Base-by-base conservation (phyloP, 2,113 vertebrate species). In the Phaethon lepturus region DNA sequence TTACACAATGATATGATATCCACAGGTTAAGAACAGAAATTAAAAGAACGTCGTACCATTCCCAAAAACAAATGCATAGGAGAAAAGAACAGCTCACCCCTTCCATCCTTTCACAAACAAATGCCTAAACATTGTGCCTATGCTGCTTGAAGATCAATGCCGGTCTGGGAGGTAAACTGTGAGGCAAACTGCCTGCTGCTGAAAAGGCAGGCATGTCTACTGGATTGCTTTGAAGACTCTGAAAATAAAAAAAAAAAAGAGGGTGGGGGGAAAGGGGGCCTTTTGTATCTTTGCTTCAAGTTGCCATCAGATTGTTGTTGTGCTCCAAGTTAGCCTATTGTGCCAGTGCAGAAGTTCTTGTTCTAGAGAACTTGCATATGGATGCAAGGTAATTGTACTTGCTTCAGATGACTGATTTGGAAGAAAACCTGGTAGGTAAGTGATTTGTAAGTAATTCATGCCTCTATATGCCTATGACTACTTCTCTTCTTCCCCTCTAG, bases 261-360 rank as follows among this genome's bases (percentile, higher is more conserved):
- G 2, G 6, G 7, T 1, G 10, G 7, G 5, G 4, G 1, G 7
- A 2, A 9, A 1, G 12, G 9, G 56, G 50, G 18, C 4, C n/a
- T 67, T 33, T 42, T 47, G 10, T 42, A 4, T 62, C 22, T 69
- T 50, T 29, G 25, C 10, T 73, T 38, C 16, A 33, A 35, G 52
- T 59, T 85, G 47, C 28, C 3, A 12, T 84, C 45, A 29, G 20
- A 8, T 29, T 47, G 26, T 17, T 69, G 11, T 40, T 38, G 23
- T 66, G 49, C 26, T 80, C 10, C 31, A 20, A 63, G 24, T 31
- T 56, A 60, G 10, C 23, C 16, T 60, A 0, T 13, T 40, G 47
- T 83, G 75, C 23, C 18, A 35, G 8, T 12, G 26, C 31, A 71
- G 15, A 58, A 59, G 6, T 19, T 85, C 5, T 14, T 87, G 17